Conservation (phyloP, 2,113 vertebrate species). For the Oxyruncus cristatus region DNA sequence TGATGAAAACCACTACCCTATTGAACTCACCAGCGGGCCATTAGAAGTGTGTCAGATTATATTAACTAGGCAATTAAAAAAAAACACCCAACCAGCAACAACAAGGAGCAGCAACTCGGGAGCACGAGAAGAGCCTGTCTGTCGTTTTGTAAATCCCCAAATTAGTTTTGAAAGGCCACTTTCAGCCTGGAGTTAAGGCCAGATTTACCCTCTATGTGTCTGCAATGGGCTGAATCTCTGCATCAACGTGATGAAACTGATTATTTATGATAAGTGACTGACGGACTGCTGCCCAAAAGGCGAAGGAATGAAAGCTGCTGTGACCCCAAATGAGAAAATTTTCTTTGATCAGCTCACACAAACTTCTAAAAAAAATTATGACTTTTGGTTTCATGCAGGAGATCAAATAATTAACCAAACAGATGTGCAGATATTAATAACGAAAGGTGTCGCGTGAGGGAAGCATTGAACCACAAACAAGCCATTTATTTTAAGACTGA, state of each 20-base stretch:
- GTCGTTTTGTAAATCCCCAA: constrained; percentile 58
- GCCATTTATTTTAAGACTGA: constrained; percentile 68
- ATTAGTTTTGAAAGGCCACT: constrained; percentile 70
- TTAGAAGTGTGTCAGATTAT: constrained; percentile 59
- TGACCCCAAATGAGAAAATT: constrained; percentile 43
- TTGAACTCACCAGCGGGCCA: constrained; percentile 49
- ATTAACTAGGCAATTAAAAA: constrained; percentile 62
- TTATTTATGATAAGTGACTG: constrained; percentile 69
- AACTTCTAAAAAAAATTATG: constrained; percentile 19
- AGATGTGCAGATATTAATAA: constrained; percentile 63
- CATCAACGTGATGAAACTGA: constrained; percentile 61
- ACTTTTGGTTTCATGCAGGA: not conserved
- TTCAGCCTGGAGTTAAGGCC: constrained; percentile 71
- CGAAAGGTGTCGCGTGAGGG: constrained; percentile 23
- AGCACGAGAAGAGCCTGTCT: constrained; percentile 37
- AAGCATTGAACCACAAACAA: constrained; percentile 64
- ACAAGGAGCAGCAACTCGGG: not conserved
- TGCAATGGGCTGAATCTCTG: constrained; percentile 36
- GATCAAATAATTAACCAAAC: constrained; percentile 59
- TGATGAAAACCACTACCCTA: constrained; percentile 46
- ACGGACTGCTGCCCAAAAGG: constrained; percentile 47
- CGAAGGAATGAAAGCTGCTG: constrained; percentile 7
- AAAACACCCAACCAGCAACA: constrained; percentile 33
- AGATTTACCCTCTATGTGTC: constrained; percentile 42
- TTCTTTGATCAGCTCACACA: constrained; percentile 26